Percentiles rank a stretch among this genome's conserved stretches.
These are phyloP conservation scores for Schlechtendalia chinensis DNA, from an alignment of 1,140 invertebrate species.

Conservation along the genomic window DNA sequence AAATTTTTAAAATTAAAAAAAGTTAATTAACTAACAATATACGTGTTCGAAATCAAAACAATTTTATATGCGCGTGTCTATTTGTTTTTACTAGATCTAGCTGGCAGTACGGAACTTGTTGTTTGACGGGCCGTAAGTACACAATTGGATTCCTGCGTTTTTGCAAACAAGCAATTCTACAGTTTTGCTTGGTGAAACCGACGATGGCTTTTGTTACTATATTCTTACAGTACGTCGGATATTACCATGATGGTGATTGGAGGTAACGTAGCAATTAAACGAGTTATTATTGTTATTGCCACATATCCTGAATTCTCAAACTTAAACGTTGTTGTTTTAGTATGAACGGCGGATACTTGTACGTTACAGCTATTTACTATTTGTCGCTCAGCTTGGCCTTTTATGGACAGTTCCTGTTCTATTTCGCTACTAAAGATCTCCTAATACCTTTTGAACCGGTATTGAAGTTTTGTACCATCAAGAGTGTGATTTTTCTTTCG, in stretches of 20 bases:
- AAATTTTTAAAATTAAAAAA: too few species aligned
- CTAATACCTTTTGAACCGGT: constrained; percentile 96
- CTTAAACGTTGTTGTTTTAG: constrained; percentile 57
- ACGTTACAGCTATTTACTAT: constrained; percentile 98
- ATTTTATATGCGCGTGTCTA: too few species aligned
- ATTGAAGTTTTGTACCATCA: constrained; percentile 98
- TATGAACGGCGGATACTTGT: constrained; percentile 92
- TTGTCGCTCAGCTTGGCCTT: constrained; percentile 94
- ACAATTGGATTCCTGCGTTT: constrained; percentile 98
- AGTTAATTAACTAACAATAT: too few species aligned
- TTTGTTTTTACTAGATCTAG: constrained; percentile 68
- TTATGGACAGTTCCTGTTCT: constrained; percentile 97
- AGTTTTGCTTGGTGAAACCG: constrained; percentile 98
- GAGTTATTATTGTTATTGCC: too few species aligned
- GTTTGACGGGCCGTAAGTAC: constrained; percentile 92
- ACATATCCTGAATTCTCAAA: constrained; percentile 17
- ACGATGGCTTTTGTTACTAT: constrained; percentile 97
- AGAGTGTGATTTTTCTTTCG: constrained; percentile 98
- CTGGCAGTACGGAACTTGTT: constrained; percentile 94
- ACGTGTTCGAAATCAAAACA: too few species aligned
- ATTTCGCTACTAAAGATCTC: constrained; percentile 94
- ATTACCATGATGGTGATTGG: constrained; percentile 90
- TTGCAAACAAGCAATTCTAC: constrained; percentile 98
- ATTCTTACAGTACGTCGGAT: constrained; percentile 88
- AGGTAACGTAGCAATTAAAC: too few species aligned